Percentiles rank a stretch among this genome's conserved stretches.
Evolutionary conservation across 1,140 invertebrate genomes (phyloP).

Genomic region (Pygmarrhopalites habei): DNA sequence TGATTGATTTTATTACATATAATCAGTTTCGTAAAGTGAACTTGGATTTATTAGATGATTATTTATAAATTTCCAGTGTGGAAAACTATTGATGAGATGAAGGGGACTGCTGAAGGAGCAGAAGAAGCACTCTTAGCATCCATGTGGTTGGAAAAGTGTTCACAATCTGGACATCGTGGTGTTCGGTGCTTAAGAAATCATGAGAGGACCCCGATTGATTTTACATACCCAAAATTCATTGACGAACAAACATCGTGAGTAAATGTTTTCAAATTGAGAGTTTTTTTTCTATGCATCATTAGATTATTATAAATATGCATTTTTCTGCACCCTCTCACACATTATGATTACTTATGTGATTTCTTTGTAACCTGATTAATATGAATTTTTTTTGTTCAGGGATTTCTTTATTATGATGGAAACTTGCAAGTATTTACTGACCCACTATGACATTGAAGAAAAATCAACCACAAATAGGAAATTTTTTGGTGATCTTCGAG

Average conservation of each 20-base stretch:
- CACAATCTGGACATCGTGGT: constrained; percentile 16
- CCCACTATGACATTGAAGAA: background rate
- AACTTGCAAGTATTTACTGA: constrained; percentile 26
- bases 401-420: constrained; percentile 33
- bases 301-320: no score
- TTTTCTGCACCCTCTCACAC: no score
- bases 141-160: constrained; percentile 26
- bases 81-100: constrained; percentile 28
- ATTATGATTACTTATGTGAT: no score
- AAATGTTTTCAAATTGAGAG: no score
- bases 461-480: constrained; percentile 12
- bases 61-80: constrained; percentile 19
- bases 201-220: constrained; percentile 17
- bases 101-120: constrained; percentile 15
- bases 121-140: constrained; percentile 17
- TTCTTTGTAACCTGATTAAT: no score
- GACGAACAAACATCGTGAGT: constrained; percentile 8
- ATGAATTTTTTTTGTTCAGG: constrained; percentile 24
- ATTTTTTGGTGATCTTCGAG: constrained; percentile 33
- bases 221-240: constrained; percentile 8
- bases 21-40: no score
- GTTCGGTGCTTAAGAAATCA: constrained; percentile 7
- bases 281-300: no score
- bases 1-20: no score
- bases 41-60: no score